Conservation (phyloP, 2,797 vertebrate genomes). For the Manis javanica region DNA sequence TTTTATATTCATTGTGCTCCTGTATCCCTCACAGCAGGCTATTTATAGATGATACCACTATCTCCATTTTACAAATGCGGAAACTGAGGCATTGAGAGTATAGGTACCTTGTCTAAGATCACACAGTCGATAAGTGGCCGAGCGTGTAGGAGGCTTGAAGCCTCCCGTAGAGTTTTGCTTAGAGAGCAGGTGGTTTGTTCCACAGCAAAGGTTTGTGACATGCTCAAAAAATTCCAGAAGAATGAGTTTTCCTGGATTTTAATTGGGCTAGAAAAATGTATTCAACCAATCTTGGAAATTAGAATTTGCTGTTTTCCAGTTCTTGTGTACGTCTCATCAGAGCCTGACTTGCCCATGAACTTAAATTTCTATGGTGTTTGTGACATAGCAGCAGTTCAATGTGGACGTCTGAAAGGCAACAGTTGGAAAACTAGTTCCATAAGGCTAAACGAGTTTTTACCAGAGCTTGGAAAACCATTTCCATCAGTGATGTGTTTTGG, state of each 20-base stretch:
- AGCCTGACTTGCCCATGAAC: background rate
- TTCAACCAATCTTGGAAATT: background rate
- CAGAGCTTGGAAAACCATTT: background rate
- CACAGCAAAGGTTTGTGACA: no score
- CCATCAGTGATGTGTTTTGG: background rate
- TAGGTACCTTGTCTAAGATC: background rate
- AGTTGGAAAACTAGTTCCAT: background rate
- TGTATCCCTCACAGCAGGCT: background rate
- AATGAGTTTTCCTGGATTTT: background rate
- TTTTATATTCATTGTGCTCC: background rate
- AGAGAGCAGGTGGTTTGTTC: background rate
- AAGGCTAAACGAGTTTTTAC: background rate
- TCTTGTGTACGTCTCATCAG: rapidly evolving
- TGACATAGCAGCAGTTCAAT: background rate
- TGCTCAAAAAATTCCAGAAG: background rate
- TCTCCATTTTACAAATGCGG: background rate
- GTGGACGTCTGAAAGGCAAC: rapidly evolving
- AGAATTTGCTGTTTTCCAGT: background rate
- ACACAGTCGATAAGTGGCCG: background rate
- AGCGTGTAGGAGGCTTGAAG: rapidly evolving
- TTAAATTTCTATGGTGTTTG: rapidly evolving
- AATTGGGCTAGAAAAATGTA: background rate
- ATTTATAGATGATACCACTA: background rate
- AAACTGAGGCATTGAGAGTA: background rate
- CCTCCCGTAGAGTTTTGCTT: no score